phyloP scores from a whole-genome alignment of 2,797 vertebrate genomes.

The Chelonia mydas region DNA sequence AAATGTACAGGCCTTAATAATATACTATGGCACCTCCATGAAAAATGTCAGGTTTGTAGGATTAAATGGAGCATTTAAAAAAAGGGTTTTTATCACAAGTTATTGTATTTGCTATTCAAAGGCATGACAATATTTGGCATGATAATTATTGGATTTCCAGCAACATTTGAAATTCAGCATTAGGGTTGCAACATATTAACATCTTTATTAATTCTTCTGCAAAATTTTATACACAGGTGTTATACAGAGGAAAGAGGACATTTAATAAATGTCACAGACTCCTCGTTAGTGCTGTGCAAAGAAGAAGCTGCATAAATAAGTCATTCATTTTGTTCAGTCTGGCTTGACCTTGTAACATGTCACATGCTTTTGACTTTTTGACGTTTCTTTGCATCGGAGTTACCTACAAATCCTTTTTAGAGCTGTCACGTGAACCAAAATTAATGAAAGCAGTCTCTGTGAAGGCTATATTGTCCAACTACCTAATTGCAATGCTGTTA shows the following conservation, averaged over 20 bases:
- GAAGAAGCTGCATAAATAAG: constrained; percentile 56
- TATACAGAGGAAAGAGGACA: constrained; percentile 34
- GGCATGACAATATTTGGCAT: not conserved
- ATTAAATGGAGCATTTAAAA: not conserved
- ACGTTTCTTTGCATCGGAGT: constrained; percentile 52
- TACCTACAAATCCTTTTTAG: constrained; percentile 44
- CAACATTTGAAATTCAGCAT: not conserved
- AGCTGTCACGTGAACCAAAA: constrained; percentile 58
- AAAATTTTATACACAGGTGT: constrained; percentile 4
- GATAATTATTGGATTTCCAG: not conserved
- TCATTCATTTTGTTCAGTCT: constrained; percentile 17
- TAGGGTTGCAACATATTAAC: constrained; percentile 7
- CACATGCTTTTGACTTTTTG: constrained; percentile 20
- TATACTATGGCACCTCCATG: not conserved
- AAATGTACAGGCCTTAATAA: fast-evolving
- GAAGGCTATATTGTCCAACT: constrained; percentile 10
- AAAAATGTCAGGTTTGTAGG: not conserved
- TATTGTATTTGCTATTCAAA: not conserved
- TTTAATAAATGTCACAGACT: constrained; percentile 55
- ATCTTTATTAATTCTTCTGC: constrained; percentile 34
- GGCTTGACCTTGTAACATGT: constrained; percentile 53
- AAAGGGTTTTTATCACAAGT: not conserved
- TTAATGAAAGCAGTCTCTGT: constrained; percentile 40
- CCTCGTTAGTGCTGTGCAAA: constrained; percentile 17
- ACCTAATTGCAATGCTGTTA: constrained; percentile 29